Percentiles rank a stretch among this genome's conserved stretches.
phyloP scores from a whole-genome alignment of 2,797 vertebrate genomes.

The Pipistrellus pygmaeus region DNA sequence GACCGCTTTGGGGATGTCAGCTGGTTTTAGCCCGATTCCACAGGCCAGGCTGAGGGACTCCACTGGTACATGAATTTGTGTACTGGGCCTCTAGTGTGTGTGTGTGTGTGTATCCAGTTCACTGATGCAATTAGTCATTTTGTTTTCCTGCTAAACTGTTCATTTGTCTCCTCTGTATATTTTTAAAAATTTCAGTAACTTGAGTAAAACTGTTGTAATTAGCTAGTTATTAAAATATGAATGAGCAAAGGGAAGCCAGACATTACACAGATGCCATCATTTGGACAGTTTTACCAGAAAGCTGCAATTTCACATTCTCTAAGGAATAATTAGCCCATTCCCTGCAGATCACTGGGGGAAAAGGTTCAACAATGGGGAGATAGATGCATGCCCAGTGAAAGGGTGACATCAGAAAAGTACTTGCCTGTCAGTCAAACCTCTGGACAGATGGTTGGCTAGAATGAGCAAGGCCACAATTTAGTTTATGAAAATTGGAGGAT shows the following conservation, averaged over 20 bases:
- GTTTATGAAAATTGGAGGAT: no score
- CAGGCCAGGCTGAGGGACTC: no score
- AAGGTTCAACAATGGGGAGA: neutral
- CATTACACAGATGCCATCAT: neutral
- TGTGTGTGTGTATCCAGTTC: neutral
- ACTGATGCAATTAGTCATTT: neutral
- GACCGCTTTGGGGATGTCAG: no score
- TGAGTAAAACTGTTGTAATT: neutral
- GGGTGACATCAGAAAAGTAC: neutral
- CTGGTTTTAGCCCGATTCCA: no score
- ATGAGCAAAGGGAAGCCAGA: neutral
- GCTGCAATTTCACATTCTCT: neutral
- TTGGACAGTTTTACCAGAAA: neutral
- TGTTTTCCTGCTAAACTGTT: slow-evolving; percentile 1
- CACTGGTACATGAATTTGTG: no score
- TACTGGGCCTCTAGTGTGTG: no score
- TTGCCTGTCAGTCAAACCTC: neutral
- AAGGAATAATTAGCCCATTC: neutral
- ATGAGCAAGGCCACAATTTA: neutral
- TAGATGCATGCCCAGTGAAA: neutral
- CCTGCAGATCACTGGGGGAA: neutral
- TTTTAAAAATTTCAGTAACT: slow-evolving; percentile 8
- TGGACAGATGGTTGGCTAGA: neutral
- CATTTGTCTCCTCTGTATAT: neutral
- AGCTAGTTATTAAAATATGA: neutral